Conservation (phyloP, 2,113 vertebrate genomes). For the Phylloscopus whistleri region DNA sequence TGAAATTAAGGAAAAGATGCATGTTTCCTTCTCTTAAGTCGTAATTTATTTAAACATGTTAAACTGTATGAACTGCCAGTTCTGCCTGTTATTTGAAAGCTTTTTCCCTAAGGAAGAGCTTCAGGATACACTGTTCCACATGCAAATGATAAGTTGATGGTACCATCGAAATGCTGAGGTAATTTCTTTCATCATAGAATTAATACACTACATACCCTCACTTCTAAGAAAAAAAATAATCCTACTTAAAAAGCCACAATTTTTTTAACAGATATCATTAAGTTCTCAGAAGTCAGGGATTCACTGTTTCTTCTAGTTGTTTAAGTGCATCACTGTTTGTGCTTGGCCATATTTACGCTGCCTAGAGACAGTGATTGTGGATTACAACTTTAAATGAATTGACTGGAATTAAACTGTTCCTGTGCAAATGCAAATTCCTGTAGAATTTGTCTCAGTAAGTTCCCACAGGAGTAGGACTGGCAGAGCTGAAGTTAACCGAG, state of each 20-base stretch:
- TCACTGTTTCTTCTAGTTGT: neutral
- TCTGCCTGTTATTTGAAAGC: conserved; percentile 25
- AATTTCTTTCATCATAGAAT: neutral
- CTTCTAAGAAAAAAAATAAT: neutral
- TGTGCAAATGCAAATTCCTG: neutral
- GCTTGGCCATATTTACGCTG: neutral
- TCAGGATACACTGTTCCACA: neutral
- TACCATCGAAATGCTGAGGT: neutral
- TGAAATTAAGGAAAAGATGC: conserved; percentile 43
- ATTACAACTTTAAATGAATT: neutral
- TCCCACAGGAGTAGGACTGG: neutral
- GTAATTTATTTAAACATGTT: neutral
- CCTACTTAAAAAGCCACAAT: neutral
- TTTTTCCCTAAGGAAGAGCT: neutral
- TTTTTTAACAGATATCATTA: neutral
- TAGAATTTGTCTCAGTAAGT: neutral
- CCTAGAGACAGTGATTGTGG: neutral
- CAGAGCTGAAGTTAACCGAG: neutral
- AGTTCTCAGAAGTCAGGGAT: neutral
- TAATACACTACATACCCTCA: neutral
- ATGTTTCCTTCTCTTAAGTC: conserved; percentile 35
- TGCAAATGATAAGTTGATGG: neutral
- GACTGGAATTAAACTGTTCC: neutral
- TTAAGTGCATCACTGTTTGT: neutral
- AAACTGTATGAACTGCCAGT: conserved; percentile 19